phyloP scores from a whole-genome alignment of 2,888 invertebrate genomes.

The Rhingia campestris region DNA sequence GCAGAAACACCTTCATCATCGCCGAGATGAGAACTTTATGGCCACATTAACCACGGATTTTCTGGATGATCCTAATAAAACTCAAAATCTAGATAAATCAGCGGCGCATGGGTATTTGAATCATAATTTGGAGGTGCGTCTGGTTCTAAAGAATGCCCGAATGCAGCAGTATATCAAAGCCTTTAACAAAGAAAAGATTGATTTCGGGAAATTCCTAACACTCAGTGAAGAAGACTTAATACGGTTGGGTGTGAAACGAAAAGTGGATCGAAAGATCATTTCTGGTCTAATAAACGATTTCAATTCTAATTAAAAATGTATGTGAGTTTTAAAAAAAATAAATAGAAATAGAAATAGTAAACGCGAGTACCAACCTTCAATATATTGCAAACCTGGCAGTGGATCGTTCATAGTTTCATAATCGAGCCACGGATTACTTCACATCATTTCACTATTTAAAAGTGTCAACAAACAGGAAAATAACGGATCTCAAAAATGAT shows the following conservation, averaged over 20 bases:
- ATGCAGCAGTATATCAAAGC: conserved; percentile 64
- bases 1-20: background rate
- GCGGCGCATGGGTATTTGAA: conserved; percentile 61
- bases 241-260: conserved; percentile 55
- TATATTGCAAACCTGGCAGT: too few relatives aligned
- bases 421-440: too few relatives aligned
- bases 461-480: too few relatives aligned
- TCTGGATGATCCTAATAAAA: conserved; percentile 43
- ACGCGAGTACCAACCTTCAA: too few relatives aligned
- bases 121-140: conserved; percentile 59
- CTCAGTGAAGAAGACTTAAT: conserved; percentile 51
- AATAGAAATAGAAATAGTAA: too few relatives aligned
- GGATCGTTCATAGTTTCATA: too few relatives aligned
- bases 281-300: conserved; percentile 58
- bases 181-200: too few relatives aligned
- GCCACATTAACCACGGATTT: background rate
- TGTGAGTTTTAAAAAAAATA: background rate
- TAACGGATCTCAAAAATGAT: too few relatives aligned
- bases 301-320: conserved; percentile 30
- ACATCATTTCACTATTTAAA: too few relatives aligned
- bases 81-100: conserved; percentile 52
- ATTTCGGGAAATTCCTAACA: conserved; percentile 63
- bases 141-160: conserved; percentile 62
- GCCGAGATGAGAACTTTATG: background rate
- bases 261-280: conserved; percentile 52